Base-by-base conservation (phyloP, 2,888 invertebrate genomes). In the Agrochola macilenta region DNA sequence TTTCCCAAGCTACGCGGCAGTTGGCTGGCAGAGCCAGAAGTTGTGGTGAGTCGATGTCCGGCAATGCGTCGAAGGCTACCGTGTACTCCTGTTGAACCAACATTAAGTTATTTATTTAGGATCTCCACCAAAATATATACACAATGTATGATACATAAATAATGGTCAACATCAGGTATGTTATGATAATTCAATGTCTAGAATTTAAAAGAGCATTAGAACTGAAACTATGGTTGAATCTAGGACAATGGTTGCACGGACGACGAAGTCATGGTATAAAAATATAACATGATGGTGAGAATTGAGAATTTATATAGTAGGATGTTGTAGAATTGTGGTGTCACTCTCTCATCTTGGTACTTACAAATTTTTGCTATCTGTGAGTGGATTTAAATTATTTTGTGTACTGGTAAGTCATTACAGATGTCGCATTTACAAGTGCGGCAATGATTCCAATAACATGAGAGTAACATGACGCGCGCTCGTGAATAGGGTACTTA, bases 21-120 rank as follows among this genome's bases (percentile, higher is more conserved):
- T 99, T 99, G 72, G 98, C 98, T 0, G 99, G 98, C 69, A 99
- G 95, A 5, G 99, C 98, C 90, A 99, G 98, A 89, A 98, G 97
- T 11, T 97, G 96, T 0, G 99, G 98, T 23, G 97, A 95, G 92
- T 99, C 99, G 72, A 97, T 96, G 81, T 98, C 98, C 0, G 98
- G 97, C 65, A 99, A 94, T 49, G 97, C 96, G 71, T 97, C 97
- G 76, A 99, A 97, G 1, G 97, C 95, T 14, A 97, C 96, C 7
- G 97, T 89, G 89, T 98, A 98, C 71, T 98, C 98, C 97, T 98
- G 93, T 23, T n/a, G 43, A n/a, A 17, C 26, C 12, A 43, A 64
- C 1, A 49, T 60, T 1, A 30, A 35, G 2, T 69, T 69, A 69
- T 52, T 68, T 30, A 66, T 49, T n/a, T n/a, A 17, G 9, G n/a